A percentile compares a stretch with the other conserved stretches of the same genome.
Conservation (phyloP, 2,113 vertebrate genomes). For the Leuciscus idus region DNA sequence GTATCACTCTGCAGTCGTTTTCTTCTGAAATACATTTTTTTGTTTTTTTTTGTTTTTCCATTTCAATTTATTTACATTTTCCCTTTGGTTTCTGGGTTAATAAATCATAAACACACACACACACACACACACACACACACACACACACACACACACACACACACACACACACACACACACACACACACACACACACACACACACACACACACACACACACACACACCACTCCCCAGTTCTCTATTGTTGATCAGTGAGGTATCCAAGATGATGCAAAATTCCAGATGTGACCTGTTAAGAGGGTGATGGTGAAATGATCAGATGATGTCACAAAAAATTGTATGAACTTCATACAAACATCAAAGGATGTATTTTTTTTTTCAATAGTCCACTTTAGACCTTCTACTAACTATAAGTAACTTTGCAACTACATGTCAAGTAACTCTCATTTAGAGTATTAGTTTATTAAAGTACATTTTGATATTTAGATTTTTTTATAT, state of each 20-base stretch:
- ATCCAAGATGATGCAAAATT: conserved; percentile 44
- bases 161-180: too few species aligned
- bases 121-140: too few species aligned
- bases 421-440: too few species aligned
- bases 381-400: too few species aligned
- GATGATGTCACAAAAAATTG: conserved; percentile 57
- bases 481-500: too few species aligned
- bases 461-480: too few species aligned
- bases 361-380: not conserved
- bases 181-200: too few species aligned
- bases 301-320: not conserved
- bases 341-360: not conserved
- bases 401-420: too few species aligned
- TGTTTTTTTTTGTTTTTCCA: not conserved
- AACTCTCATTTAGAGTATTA: too few species aligned
- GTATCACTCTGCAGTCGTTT: not conserved
- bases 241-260: conserved; percentile 50
- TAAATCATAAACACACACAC: too few species aligned
- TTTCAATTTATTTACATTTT: not conserved
- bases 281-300: conserved; percentile 52
- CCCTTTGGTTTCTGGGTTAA: not conserved
- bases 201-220: too few species aligned
- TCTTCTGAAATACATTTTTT: not conserved
- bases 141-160: too few species aligned
- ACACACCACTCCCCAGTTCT: not conserved